Conservation (phyloP, 53 echinoderm and acorn worm species). For the Holothuria scabra region DNA sequence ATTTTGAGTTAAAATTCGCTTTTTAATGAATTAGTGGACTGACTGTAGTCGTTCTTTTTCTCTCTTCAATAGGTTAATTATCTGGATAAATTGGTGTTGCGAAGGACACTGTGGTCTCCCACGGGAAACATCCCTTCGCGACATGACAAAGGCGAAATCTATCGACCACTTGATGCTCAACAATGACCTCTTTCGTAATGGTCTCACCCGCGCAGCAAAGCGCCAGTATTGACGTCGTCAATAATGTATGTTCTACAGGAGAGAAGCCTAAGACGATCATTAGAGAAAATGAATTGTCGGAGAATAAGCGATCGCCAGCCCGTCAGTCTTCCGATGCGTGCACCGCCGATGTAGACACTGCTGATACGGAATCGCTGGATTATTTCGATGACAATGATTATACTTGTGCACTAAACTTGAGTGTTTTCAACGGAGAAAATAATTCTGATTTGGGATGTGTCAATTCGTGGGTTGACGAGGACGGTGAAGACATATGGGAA, state of each 20-base stretch:
- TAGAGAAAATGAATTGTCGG: constrained; percentile 48
- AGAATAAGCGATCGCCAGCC: constrained; percentile 37
- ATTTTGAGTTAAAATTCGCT: not conserved
- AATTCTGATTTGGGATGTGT: constrained; percentile 37
- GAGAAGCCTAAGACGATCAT: constrained; percentile 59
- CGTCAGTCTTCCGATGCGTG: constrained; percentile 48
- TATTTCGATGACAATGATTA: constrained; percentile 47
- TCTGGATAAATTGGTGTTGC: not conserved
- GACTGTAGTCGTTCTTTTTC: not conserved
- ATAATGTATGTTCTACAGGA: constrained; percentile 38
- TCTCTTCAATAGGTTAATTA: constrained; percentile 14
- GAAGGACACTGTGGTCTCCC: too few relatives aligned
- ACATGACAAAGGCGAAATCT: constrained; percentile 26
- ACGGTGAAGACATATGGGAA: constrained; percentile 42
- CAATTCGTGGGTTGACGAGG: constrained; percentile 44
- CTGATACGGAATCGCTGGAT: constrained; percentile 49
- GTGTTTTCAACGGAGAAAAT: constrained; percentile 33
- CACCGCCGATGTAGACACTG: constrained; percentile 41
- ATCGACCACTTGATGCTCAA: constrained; percentile 39
- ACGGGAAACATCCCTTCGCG: too few relatives aligned
- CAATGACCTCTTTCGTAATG: constrained; percentile 84
- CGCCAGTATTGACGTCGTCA: constrained; percentile 75
- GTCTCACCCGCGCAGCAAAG: constrained; percentile 90
- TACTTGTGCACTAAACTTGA: constrained; percentile 26
- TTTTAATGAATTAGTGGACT: not conserved